Base-by-base conservation (phyloP, 2,113 vertebrate genomes). In the Silurus asotus region DNA sequence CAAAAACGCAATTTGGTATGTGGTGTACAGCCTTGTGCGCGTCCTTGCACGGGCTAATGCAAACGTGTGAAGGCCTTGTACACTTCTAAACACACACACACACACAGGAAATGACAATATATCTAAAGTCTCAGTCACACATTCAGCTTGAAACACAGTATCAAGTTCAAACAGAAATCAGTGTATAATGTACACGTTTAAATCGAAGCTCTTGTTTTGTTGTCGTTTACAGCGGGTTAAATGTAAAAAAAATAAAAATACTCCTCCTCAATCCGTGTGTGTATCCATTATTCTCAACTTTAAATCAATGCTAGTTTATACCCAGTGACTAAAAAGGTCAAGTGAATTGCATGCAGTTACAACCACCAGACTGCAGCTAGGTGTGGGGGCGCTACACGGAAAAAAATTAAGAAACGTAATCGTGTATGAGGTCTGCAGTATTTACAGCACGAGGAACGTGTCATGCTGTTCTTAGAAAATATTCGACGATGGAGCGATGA, bases 31-130 rank as follows among this genome's bases (percentile, higher is more conserved):
- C 23, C 28, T 20, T 59, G 17, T 79, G 45, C 37, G 74, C 48
- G 78, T 85, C 49, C 61, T 37, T 78, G 74, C 75, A 85, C 7
- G 8, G 53, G 11, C 53, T 80, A 19, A 79, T 58, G 74, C 65
- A 78, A 25, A 28, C 61, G 23, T 83, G 70, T 13, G 58, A 51
- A 80, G 49, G 5, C 14, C 9, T 28, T 20, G 8, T 8, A 64
- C 55, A 82, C 23, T 37, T 62, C 25, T 23, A 23, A 7, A n/a
- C 28, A 69, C 28, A 69, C 69, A 72, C 70, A 74, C 49, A 84
- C 69, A 72, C 70, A 74, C 49, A 84, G 55, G 82, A 84, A 84
- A 69, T 28, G 49, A 23, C 45, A 23, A 74, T 11, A 11, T 9
- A 75, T 5, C 37, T 37, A 37, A 75, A 48, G 48, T 51, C 48